Percentiles rank a stretch among this genome's conserved stretches.
Evolutionary conservation across 2,797 vertebrate species (phyloP).

Genomic region (Notolepis coatsorum): DNA sequence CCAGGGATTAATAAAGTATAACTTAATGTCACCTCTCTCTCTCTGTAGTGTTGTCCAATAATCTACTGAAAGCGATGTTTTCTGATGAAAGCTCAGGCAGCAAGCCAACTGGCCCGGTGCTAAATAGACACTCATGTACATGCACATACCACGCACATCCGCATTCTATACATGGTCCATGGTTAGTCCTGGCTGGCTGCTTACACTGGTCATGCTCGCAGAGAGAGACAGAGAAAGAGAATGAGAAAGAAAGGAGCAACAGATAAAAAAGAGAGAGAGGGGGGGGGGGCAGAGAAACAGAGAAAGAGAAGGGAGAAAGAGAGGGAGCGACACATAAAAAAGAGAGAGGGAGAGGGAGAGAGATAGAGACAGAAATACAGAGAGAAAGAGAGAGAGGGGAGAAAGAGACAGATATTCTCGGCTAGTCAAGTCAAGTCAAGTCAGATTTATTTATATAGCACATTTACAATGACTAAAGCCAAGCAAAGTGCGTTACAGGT

Average conservation of each 20-base stretch:
- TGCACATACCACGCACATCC: neutral
- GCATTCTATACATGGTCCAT: slow-evolving; percentile 45
- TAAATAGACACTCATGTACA: neutral
- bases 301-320: neutral
- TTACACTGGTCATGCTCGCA: slow-evolving; percentile 15
- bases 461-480: no score
- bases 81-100: slow-evolving; percentile 21
- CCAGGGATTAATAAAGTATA: no score
- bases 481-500: no score
- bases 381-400: neutral
- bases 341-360: neutral
- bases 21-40: no score
- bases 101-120: slow-evolving; percentile 20
- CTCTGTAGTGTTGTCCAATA: no score
- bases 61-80: no score
- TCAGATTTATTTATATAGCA: no score
- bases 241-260: slow-evolving; percentile 12
- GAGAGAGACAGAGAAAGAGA: slow-evolving; percentile 17
- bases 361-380: neutral
- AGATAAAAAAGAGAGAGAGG: neutral
- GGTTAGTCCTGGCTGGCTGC: slow-evolving; percentile 45
- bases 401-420: no score
- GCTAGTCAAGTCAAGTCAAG: no score
- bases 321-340: no score
- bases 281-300: neutral